phyloP scores from a whole-genome alignment of 2,113 vertebrate genomes.

The human region DNA sequence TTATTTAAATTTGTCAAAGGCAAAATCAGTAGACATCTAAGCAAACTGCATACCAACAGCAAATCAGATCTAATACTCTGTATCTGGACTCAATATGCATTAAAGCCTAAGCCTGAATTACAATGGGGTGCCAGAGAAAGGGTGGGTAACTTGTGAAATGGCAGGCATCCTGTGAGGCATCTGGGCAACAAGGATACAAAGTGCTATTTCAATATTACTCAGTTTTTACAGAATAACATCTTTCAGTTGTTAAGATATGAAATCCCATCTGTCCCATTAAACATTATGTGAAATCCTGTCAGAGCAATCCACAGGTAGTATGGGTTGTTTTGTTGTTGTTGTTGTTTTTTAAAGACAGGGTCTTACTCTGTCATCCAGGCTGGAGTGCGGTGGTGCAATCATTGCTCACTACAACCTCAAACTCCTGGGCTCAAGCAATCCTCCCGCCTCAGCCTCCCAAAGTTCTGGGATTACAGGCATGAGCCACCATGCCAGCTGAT shows the following conservation, averaged over 20 bases:
- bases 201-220: background rate
- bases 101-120: slow-evolving; percentile 40
- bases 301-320: background rate
- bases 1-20: slow-evolving; percentile 59
- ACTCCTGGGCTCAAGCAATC: too few relatives aligned
- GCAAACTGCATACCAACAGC: slow-evolving; percentile 45
- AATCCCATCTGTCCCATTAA: background rate
- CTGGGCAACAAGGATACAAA: background rate
- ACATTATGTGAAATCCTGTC: background rate
- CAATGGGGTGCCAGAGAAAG: background rate
- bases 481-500: background rate
- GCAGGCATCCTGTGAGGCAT: background rate
- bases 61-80: slow-evolving; percentile 24
- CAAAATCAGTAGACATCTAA: slow-evolving; percentile 30
- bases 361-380: too few relatives aligned
- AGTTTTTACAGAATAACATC: background rate
- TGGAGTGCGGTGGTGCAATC: too few relatives aligned
- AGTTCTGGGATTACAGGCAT: too few relatives aligned
- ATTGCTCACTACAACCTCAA: too few relatives aligned
- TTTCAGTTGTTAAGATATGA: slow-evolving; percentile 19
- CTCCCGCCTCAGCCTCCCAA: too few relatives aligned
- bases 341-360: too few relatives aligned
- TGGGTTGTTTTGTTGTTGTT: too few relatives aligned
- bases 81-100: background rate
- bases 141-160: background rate